Evolutionary conservation across 2,888 invertebrate genomes (phyloP).

Genomic region (Tromatobia lineatoria): DNA sequence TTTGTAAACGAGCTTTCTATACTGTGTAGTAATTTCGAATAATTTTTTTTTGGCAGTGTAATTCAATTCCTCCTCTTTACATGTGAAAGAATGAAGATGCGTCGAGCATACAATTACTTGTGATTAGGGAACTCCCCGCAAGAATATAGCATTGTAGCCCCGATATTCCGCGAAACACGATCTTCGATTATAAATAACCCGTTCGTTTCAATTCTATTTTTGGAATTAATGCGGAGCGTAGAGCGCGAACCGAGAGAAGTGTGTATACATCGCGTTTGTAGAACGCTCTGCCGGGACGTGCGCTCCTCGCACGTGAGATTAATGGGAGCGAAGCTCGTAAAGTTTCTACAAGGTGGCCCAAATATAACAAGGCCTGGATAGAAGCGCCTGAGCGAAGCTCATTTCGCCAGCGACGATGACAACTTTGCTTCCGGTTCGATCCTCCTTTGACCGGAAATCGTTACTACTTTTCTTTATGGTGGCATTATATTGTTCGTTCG

Average conservation of each 20-base stretch:
- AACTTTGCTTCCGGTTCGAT: slow-evolving; percentile 49
- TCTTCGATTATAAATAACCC: slow-evolving; percentile 77
- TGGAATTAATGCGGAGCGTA: slow-evolving; percentile 75
- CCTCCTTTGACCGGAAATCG: slow-evolving; percentile 43
- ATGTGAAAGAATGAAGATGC: too few species aligned
- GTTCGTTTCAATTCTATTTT: slow-evolving; percentile 77
- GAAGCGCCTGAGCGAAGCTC: slow-evolving; percentile 30
- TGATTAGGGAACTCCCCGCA: neutral
- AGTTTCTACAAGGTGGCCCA: slow-evolving; percentile 79
- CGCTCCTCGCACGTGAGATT: slow-evolving; percentile 71
- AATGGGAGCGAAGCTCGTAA: slow-evolving; percentile 79
- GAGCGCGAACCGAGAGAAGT: slow-evolving; percentile 35
- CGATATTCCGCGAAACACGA: slow-evolving; percentile 73
- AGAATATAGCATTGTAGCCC: slow-evolving; percentile 23
- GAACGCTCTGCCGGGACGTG: slow-evolving; percentile 15
- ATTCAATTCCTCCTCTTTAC: too few species aligned
- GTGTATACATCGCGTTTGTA: neutral
- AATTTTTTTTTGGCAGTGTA: too few species aligned
- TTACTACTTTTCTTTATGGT: slow-evolving; percentile 6
- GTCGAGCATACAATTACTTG: too few species aligned
- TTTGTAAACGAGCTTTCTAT: too few species aligned
- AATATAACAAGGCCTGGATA: slow-evolving; percentile 73
- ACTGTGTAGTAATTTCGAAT: too few species aligned
- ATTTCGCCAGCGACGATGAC: slow-evolving; percentile 34
- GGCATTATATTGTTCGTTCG: slow-evolving; percentile 11